Evolutionary conservation across 2,797 vertebrate genomes (phyloP).

Genomic region (Takifugu ocellatus): DNA sequence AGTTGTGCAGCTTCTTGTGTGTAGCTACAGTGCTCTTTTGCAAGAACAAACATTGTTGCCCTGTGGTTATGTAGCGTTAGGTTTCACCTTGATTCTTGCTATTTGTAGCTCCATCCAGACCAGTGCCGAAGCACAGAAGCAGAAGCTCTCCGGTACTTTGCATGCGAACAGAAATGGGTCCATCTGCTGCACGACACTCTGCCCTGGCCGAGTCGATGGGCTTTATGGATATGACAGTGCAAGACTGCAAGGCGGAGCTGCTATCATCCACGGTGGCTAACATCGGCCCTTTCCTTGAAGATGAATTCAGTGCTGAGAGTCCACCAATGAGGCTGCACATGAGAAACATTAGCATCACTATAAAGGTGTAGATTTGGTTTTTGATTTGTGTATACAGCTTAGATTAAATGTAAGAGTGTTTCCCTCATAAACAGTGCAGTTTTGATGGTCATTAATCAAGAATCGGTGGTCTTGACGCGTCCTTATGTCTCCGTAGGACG

Average conservation of each 20-base stretch:
- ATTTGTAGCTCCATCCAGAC: conserved; percentile 29
- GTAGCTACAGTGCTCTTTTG: too few relatives aligned
- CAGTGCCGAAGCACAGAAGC: conserved; percentile 21
- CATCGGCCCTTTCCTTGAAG: conserved; percentile 91
- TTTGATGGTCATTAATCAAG: background rate
- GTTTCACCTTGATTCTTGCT: background rate
- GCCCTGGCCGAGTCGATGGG: conserved; percentile 78
- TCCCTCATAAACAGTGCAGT: background rate
- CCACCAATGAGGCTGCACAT: conserved; percentile 88
- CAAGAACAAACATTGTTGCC: too few relatives aligned
- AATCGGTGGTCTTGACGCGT: background rate
- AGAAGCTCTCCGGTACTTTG: conserved; percentile 65
- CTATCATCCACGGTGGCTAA: conserved; percentile 82
- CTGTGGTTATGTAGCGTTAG: background rate
- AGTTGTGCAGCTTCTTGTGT: too few relatives aligned
- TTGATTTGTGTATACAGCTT: background rate
- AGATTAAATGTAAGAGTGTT: background rate
- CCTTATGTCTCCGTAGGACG: conserved; percentile 76
- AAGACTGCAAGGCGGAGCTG: conserved; percentile 77
- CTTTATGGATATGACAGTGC: conserved; percentile 80
- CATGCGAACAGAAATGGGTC: conserved; percentile 82
- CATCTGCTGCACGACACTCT: conserved; percentile 71
- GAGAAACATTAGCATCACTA: conserved; percentile 78
- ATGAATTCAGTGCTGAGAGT: conserved; percentile 83
- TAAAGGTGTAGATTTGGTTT: conserved; percentile 75